Evolutionary conservation across 23 tunicate species (phyloP), one percentile per base, ranked within the genome.

Genomic region (Botrylloides violaceus): DNA sequence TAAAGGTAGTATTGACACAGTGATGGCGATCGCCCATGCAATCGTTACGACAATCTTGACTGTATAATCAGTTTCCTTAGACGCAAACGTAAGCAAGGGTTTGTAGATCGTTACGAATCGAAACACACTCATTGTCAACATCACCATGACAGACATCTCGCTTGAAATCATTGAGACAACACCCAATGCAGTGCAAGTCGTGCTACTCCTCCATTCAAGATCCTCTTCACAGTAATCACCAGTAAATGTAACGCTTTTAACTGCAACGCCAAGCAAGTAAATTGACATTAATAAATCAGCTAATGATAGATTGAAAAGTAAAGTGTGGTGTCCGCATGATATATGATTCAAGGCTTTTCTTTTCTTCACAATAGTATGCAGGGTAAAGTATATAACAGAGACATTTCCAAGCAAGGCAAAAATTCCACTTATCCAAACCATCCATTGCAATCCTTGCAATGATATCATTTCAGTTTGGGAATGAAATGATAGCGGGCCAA

Each of bases 271-370:
- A 5, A 77, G 29, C 58, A 83, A 34, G 32, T 83, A 83, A 2
- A 83, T 32, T 12, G 83, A 80, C 90, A 83, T 83, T 19, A 61
- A 29, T 2, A 80, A 75, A 43, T 83, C 90, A 48, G 90, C 81
- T 24, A 71, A 57, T 2, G 82, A 35, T 34, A 83, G 56, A 30
- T 76, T 83, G 0, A 65, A 43, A 18, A 83, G 47, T 71, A 76
- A 47, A 4, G 57, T 32, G 43, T 66, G 81, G 55, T 83, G 90
- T 5, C 55, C 32, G 18, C 28, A 36, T 6, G 81, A 63, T 58
- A 83, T 64, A 7, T 23, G 22, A 36, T 83, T 77, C 47, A 59
- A 29, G 34, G 19, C 35, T 23, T 3, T 62, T 25, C 34, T 21
- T 29, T 31, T 25, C 23, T 21, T 60, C 5, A 22, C 43, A 4